Evolutionary conservation across 2,888 invertebrate species (phyloP).

Genomic region (Thereva nobilitata): DNA sequence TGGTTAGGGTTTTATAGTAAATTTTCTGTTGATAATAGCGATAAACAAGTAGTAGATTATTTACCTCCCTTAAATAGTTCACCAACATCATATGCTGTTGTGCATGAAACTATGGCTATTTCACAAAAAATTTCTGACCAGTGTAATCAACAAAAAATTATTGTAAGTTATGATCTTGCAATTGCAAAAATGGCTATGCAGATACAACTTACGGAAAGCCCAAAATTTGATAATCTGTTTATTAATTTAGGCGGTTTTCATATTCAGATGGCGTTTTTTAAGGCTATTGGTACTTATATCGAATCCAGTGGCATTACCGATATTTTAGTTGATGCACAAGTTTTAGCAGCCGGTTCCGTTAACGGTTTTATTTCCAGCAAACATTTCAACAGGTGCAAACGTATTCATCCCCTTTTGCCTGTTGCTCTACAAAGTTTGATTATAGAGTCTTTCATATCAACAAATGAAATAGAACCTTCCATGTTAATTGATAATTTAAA

Average conservation of each 20-base stretch:
- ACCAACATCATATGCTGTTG: no score
- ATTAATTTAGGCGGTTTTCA: slow-evolving; percentile 52
- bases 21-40: slow-evolving; percentile 43
- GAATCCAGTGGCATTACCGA: no score
- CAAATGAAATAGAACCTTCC: no score
- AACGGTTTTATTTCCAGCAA: background rate
- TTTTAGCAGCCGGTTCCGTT: slow-evolving; percentile 12
- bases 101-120: slow-evolving; percentile 46
- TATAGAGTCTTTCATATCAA: no score
- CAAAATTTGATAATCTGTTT: slow-evolving; percentile 50
- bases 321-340: no score
- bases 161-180: slow-evolving; percentile 49
- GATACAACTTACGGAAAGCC: slow-evolving; percentile 46
- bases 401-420: slow-evolving; percentile 26
- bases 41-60: slow-evolving; percentile 47
- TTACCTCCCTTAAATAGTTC: slow-evolving; percentile 49
- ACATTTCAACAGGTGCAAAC: slow-evolving; percentile 37
- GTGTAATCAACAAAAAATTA: slow-evolving; percentile 43
- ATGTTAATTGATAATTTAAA: no score
- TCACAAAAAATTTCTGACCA: slow-evolving; percentile 44
- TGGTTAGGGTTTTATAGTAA: slow-evolving; percentile 49
- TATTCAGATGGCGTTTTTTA: slow-evolving; percentile 47
- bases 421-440: no score
- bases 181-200: slow-evolving; percentile 46
- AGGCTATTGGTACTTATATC: slow-evolving; percentile 48